Evolutionary conservation across 37 sponge, comb jelly and placozoan genomes (phyloP).

Genomic region (Chondrilla cf. caribensis): DNA sequence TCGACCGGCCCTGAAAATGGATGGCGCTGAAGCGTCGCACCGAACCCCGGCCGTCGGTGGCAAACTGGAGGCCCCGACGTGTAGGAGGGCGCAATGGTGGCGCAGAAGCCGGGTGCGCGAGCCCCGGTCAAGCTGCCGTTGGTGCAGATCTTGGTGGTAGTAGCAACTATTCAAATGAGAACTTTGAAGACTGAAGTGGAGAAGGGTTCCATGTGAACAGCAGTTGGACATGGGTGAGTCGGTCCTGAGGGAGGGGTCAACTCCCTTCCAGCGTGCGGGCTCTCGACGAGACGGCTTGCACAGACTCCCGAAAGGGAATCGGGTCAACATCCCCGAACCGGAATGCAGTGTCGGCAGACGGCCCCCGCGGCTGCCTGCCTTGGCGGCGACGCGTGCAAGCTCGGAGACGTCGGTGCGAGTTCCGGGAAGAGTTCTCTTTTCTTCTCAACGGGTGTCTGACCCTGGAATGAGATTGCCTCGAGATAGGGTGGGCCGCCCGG

Average conservation of each 20-base stretch:
- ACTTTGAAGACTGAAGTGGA: slow-evolving; percentile 64
- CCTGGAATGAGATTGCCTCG: slow-evolving; percentile 53
- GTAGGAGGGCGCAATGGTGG: slow-evolving; percentile 38
- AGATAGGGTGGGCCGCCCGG: slow-evolving; percentile 49
- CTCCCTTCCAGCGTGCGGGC: slow-evolving; percentile 9
- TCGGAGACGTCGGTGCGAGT: slow-evolving; percentile 38
- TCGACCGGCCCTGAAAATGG: slow-evolving; percentile 64
- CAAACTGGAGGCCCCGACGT: slow-evolving; percentile 43
- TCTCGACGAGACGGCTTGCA: background rate
- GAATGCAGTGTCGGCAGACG: slow-evolving; percentile 24
- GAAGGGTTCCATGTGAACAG: slow-evolving; percentile 66
- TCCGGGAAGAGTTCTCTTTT: slow-evolving; percentile 55
- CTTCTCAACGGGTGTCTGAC: slow-evolving; percentile 31
- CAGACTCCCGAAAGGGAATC: slow-evolving; percentile 63
- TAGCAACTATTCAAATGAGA: slow-evolving; percentile 77
- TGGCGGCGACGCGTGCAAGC: slow-evolving; percentile 41
- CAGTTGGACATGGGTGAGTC: slow-evolving; percentile 72
- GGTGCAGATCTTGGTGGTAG: slow-evolving; percentile 79
- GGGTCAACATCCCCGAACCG: slow-evolving; percentile 72
- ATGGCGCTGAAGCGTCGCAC: slow-evolving; percentile 62
- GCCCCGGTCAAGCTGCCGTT: slow-evolving; percentile 57
- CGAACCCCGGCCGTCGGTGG: slow-evolving; percentile 43
- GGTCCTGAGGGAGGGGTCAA: slow-evolving; percentile 60
- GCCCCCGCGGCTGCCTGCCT: background rate
- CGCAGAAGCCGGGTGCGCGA: slow-evolving; percentile 50